Conservation (phyloP, 2,888 invertebrate species). For the Cephus sareptanus region DNA sequence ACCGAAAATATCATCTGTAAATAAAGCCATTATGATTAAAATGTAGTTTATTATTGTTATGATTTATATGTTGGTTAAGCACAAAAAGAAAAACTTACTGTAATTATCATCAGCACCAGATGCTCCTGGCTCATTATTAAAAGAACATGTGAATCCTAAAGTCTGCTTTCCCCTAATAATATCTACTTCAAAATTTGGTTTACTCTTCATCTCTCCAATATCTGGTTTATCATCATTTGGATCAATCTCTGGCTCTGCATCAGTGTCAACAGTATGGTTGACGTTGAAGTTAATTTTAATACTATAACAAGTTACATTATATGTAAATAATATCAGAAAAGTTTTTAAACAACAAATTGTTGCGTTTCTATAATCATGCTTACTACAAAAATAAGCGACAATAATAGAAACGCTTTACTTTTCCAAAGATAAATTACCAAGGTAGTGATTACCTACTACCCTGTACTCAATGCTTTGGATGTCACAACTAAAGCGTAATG, state of each 20-base stretch:
- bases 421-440: slow-evolving; percentile 36
- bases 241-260: slow-evolving; percentile 75
- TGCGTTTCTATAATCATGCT: slow-evolving; percentile 11
- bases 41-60: not conserved
- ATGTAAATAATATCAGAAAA: not conserved
- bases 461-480: slow-evolving; percentile 26
- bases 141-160: slow-evolving; percentile 88
- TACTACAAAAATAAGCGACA: not conserved
- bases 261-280: slow-evolving; percentile 93
- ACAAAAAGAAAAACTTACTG: slow-evolving; percentile 67
- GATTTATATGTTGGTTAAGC: not conserved
- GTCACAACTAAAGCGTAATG: not conserved
- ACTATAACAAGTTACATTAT: slow-evolving; percentile 64
- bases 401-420: slow-evolving; percentile 5
- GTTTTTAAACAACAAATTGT: not conserved
- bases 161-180: slow-evolving; percentile 81
- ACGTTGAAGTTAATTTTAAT: slow-evolving; percentile 88
- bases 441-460: slow-evolving; percentile 18
- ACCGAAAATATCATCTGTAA: slow-evolving; percentile 87
- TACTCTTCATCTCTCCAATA: slow-evolving; percentile 86
- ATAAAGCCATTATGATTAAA: slow-evolving; percentile 8
- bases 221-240: slow-evolving; percentile 77
- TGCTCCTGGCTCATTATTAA: slow-evolving; percentile 73
- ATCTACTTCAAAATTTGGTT: slow-evolving; percentile 92
- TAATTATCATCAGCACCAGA: slow-evolving; percentile 77